A percentile compares a stretch with the other conserved stretches of the same genome.
Evolutionary conservation across 2,113 vertebrate genomes (phyloP).

Genomic region (Saccopteryx leptura): DNA sequence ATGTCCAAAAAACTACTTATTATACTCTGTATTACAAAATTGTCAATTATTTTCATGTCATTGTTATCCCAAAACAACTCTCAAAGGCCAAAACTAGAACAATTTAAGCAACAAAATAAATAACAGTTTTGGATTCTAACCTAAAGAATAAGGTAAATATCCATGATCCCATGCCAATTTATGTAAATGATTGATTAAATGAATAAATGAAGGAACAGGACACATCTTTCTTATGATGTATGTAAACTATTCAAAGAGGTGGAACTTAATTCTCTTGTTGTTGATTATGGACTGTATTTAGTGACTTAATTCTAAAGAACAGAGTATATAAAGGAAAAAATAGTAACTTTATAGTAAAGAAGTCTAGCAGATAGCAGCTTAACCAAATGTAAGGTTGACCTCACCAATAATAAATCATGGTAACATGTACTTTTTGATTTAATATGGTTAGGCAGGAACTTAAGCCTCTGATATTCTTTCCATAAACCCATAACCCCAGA

Average conservation of each 20-base stretch:
- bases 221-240: not conserved
- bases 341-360: not conserved
- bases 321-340: not conserved
- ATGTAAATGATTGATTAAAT: slow-evolving; percentile 2
- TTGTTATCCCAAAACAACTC: slow-evolving; percentile 21
- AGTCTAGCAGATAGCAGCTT: not conserved
- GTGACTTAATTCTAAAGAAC: not conserved
- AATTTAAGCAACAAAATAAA: slow-evolving; percentile 28
- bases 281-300: not conserved
- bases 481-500: not conserved
- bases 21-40: not conserved
- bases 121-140: not conserved
- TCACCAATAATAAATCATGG: not conserved
- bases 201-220: not conserved
- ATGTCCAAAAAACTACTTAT: not conserved
- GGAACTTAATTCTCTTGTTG: not conserved
- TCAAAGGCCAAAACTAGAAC: not conserved
- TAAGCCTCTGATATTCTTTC: not conserved
- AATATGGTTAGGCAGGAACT: not conserved
- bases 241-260: not conserved
- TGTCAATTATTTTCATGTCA: not conserved
- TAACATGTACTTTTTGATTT: not conserved
- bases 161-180: not conserved
- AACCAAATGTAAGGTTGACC: not conserved
- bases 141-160: not conserved